A percentile compares a stretch with the other conserved stretches of the same genome.
Evolutionary conservation across 1,140 invertebrate genomes (phyloP).

Genomic region (Charaxes varanes): DNA sequence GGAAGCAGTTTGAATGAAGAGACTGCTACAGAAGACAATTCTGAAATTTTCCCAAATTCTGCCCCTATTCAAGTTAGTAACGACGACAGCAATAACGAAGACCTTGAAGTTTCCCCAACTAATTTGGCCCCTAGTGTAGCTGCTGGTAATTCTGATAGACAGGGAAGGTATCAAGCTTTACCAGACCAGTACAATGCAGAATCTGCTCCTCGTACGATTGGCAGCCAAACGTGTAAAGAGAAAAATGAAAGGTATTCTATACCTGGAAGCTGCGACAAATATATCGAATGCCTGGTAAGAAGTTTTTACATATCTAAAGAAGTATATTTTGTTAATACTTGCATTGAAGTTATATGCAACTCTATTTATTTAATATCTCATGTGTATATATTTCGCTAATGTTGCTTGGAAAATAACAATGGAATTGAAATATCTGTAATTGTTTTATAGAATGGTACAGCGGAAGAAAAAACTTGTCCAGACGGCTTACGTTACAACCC

Average conservation of each 20-base stretch:
- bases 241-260: slow-evolving; percentile 82
- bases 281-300: slow-evolving; percentile 76
- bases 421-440: not conserved
- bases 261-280: slow-evolving; percentile 83
- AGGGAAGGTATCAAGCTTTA: slow-evolving; percentile 13
- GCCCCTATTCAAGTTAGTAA: not conserved
- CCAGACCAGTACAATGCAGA: slow-evolving; percentile 33
- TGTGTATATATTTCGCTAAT: slow-evolving; percentile 27
- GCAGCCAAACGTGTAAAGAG: slow-evolving; percentile 74
- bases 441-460: slow-evolving; percentile 77
- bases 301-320: no score
- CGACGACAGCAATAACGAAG: not conserved
- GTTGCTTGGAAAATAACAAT: slow-evolving; percentile 66
- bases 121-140: slow-evolving; percentile 1
- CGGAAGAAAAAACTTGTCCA: slow-evolving; percentile 85
- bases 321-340: no score
- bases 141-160: slow-evolving; percentile 1
- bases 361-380: no score
- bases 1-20: not conserved
- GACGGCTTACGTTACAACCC: slow-evolving; percentile 90
- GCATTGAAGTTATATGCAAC: no score
- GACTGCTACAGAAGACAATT: no score
- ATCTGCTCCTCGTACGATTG: slow-evolving; percentile 21
- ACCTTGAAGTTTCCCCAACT: not conserved
- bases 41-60: not conserved